Evolutionary conservation across 1,140 invertebrate genomes (phyloP), one percentile per base, ranked within the genome.

Genomic region (Leguminivora glycinivorella): DNA sequence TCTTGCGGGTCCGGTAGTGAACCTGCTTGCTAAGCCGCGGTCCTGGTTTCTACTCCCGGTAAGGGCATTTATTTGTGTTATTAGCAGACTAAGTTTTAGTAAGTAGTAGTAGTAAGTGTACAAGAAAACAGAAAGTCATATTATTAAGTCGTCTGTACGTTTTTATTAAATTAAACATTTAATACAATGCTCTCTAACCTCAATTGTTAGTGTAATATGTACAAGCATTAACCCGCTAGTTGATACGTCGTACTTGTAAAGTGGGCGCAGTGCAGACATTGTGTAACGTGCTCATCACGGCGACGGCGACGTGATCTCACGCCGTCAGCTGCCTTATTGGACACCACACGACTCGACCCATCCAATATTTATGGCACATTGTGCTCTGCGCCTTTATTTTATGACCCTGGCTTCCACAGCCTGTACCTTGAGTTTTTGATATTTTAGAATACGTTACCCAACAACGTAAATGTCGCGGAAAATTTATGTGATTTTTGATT

Each of bases 251-350:
- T n/a, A n/a, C n/a, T n/a, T n/a, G n/a, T n/a, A 29, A 58, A 25
- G 58, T 29, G 58, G n/a, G 58, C 47, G 74, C 73, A 74, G 68
- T 74, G 73, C 73, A 60, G 73, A 67, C 29, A 58, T 74, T 74
- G 71, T 72, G 73, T 70, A 74, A 74, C 67, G 58, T 17, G 47
- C 47, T 52, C 47, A 52, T 52, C 47, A 52, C 58, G 19, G 56
- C 19, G 58, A 52, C 58, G 19, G 56, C 19, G 58, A 31, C 58
- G 58, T 63, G 58, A 29, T 63, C 24, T 26, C 58, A 10, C 26
- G 25, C 14, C 58, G 19, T 19, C 58, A 63, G 58, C 58, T 63
- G 56, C 22, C 56, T 60, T 60, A 34, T 63, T 31, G 58, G 58
- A 52, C 47, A 22, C 47, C 17, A 22, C 47, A 63, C 6, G 14